Conservation (phyloP, 2,797 vertebrate species). For the Serranus cabrilla region DNA sequence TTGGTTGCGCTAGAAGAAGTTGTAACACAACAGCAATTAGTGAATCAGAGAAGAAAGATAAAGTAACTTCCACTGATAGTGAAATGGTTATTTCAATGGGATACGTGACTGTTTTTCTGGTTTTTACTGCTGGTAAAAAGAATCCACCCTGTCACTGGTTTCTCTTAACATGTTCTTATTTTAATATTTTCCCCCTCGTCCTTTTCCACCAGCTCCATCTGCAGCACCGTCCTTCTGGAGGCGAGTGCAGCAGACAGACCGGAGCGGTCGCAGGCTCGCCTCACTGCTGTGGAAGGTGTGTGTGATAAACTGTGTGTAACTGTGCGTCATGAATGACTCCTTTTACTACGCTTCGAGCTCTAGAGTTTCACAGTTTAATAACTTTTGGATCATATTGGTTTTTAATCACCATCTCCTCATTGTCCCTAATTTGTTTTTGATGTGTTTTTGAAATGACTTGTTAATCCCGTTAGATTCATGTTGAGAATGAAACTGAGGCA, state of each 20-base stretch:
- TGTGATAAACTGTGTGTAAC: not conserved
- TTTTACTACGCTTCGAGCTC: conserved; percentile 24
- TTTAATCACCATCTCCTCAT: conserved; percentile 40
- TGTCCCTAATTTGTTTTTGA: conserved; percentile 33
- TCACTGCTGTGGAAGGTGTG: conserved; percentile 83
- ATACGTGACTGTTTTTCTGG: not conserved
- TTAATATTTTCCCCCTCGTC: not conserved
- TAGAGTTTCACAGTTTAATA: conserved; percentile 30
- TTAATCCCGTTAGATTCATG: conserved; percentile 15
- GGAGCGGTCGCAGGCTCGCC: conserved; percentile 49
- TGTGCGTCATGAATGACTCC: conserved; percentile 2
- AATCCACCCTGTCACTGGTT: not conserved
- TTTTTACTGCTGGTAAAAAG: not conserved
- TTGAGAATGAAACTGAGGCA: not conserved
- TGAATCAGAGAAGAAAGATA: not conserved
- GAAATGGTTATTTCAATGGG: no score
- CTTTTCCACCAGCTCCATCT: conserved; percentile 73
- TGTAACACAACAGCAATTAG: not conserved
- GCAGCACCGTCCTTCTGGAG: conserved; percentile 79
- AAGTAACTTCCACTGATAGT: not conserved
- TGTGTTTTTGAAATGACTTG: conserved; percentile 17
- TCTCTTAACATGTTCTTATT: not conserved
- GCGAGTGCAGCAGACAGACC: conserved; percentile 34
- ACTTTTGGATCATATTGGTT: conserved; percentile 48
- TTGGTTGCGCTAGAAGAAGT: not conserved